Evolutionary conservation across 2,797 vertebrate species (phyloP).

Genomic region (Siniperca scherzeri): DNA sequence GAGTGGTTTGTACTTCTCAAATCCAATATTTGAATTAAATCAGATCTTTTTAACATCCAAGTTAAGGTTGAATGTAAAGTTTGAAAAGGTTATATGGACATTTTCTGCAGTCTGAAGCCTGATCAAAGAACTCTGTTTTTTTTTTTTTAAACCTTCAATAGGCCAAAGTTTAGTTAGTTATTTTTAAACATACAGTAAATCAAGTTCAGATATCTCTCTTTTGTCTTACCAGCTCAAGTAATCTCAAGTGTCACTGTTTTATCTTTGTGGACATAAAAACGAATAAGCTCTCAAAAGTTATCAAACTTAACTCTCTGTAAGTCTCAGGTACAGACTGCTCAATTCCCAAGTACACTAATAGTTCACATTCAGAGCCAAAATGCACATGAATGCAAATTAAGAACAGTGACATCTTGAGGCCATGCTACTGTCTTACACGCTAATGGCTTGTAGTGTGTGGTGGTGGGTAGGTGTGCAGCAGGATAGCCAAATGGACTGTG

Average conservation of each 20-base stretch:
- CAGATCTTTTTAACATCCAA: background rate
- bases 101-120: background rate
- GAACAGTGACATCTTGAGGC: slow-evolving; percentile 49
- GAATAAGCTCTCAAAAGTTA: background rate
- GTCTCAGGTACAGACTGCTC: background rate
- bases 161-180: background rate
- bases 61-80: background rate
- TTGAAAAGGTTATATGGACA: background rate
- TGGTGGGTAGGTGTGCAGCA: slow-evolving; percentile 22
- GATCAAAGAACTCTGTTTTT: background rate
- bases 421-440: background rate
- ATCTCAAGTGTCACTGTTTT: background rate
- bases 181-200: background rate
- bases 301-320: background rate
- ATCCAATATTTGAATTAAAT: background rate
- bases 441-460: background rate
- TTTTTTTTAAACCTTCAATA: background rate
- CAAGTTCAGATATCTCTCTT: background rate
- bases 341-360: background rate
- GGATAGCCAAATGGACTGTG: slow-evolving; percentile 54
- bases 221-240: background rate
- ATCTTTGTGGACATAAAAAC: background rate
- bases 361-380: background rate
- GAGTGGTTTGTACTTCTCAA: background rate
- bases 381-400: slow-evolving; percentile 27